A percentile compares a stretch with the other conserved stretches of the same genome.
phyloP scores from a whole-genome alignment of 2,113 vertebrate genomes.

The Hippoglossus stenolepis region DNA sequence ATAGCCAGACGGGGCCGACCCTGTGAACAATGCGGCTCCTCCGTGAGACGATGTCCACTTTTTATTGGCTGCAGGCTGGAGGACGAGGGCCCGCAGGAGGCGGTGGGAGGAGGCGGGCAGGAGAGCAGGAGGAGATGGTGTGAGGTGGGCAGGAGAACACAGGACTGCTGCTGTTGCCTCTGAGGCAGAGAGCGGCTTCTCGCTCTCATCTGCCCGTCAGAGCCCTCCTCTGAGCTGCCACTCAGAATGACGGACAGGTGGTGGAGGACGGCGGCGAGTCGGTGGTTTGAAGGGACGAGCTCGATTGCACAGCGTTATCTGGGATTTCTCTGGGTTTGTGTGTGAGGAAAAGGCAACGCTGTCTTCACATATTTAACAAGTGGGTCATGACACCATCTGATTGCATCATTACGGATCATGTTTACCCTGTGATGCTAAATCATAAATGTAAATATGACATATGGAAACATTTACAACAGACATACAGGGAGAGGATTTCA shows the following conservation, averaged over 20 bases:
- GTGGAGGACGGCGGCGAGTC: slow-evolving; percentile 46
- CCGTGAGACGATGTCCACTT: slow-evolving; percentile 37
- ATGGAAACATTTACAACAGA: background rate
- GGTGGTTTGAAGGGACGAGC: slow-evolving; percentile 33
- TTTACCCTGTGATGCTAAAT: background rate
- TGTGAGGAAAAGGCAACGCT: slow-evolving; percentile 3
- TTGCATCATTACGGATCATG: slow-evolving; percentile 23
- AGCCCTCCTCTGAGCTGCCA: slow-evolving; percentile 75
- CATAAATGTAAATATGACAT: background rate
- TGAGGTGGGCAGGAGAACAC: slow-evolving; percentile 76
- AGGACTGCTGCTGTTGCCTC: slow-evolving; percentile 78
- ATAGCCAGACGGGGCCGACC: slow-evolving; percentile 10
- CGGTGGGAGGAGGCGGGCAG: slow-evolving; percentile 59
- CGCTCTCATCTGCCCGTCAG: slow-evolving; percentile 79
- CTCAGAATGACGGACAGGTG: slow-evolving; percentile 73
- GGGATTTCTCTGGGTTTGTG: slow-evolving; percentile 27
- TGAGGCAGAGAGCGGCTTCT: slow-evolving; percentile 77
- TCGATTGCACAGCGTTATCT: slow-evolving; percentile 27
- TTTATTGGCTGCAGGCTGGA: slow-evolving; percentile 55
- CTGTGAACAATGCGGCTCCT: slow-evolving; percentile 42
- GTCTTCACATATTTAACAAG: slow-evolving; percentile 22
- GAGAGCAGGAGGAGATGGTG: slow-evolving; percentile 60
- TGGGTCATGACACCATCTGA: background rate
- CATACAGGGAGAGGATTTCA: background rate
- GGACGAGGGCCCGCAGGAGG: slow-evolving; percentile 52